Conservation (phyloP, 2,113 vertebrate species). For the Electrona antarctica region DNA sequence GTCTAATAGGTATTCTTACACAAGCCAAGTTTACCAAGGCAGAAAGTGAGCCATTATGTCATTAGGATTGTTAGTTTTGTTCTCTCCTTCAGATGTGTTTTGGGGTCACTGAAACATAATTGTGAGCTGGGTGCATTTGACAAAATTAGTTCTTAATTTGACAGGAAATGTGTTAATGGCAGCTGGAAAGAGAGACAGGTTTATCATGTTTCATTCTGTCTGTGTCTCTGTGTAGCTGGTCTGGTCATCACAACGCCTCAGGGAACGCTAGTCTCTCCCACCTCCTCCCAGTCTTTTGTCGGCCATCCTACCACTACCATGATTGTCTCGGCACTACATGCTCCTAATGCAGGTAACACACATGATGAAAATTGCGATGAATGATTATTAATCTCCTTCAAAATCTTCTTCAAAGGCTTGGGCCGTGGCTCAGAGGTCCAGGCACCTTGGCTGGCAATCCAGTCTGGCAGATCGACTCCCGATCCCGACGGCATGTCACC, state of each 20-base stretch:
- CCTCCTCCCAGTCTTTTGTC: constrained; percentile 92
- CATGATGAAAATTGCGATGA: background rate
- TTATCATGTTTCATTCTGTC: constrained; percentile 8
- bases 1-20: too few species aligned
- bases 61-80: background rate
- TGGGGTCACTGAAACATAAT: too few species aligned
- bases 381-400: too few species aligned
- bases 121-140: too few species aligned
- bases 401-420: too few species aligned
- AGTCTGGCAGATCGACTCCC: too few species aligned
- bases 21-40: background rate
- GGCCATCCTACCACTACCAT: constrained; percentile 88
- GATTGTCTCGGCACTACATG: constrained; percentile 91
- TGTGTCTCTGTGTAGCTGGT: constrained; percentile 80
- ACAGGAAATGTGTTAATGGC: too few species aligned
- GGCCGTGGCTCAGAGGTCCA: too few species aligned
- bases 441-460: too few species aligned
- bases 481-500: too few species aligned
- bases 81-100: too few species aligned
- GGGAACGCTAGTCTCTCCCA: constrained; percentile 92
- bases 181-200: background rate
- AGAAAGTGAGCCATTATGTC: background rate
- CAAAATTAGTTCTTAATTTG: too few species aligned
- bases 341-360: constrained; percentile 61
- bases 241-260: constrained; percentile 96